These are phyloP conservation scores for Aleadryas rufinucha DNA, from an alignment of 2,113 vertebrate species.

Conservation along the genomic window DNA sequence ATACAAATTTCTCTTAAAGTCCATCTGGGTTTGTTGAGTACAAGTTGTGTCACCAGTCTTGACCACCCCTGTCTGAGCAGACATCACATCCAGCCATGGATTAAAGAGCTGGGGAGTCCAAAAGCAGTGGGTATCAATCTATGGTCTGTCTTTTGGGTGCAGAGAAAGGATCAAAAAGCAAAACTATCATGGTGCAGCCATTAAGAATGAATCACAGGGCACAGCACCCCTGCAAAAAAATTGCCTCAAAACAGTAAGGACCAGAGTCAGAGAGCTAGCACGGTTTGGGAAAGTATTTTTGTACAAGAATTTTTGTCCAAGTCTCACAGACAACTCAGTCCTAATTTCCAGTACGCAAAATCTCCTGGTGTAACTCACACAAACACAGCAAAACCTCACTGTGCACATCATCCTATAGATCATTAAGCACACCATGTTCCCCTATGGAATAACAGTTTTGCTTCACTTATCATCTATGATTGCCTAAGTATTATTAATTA, in stretches of 20 bases:
- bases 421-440: background rate
- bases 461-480: background rate
- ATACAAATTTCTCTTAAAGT: background rate
- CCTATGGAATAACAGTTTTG: background rate
- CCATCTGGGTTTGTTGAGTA: background rate
- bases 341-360: background rate
- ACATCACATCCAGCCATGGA: background rate
- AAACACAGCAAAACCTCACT: background rate
- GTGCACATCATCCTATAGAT: background rate
- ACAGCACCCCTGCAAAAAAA: background rate
- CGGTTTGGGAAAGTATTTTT: background rate
- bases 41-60: background rate
- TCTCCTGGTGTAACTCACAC: background rate
- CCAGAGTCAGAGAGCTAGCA: background rate
- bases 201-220: background rate
- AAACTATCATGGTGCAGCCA: background rate
- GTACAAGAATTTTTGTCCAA: background rate
- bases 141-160: background rate
- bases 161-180: background rate
- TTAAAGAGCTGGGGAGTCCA: background rate
- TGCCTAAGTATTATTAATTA: conserved; percentile 33
- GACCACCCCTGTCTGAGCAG: background rate
- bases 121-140: background rate
- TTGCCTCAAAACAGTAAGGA: background rate
- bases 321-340: background rate